These are phyloP conservation scores for Catocala nupta DNA, from an alignment of 2,888 invertebrate species.

Conservation along the genomic window DNA sequence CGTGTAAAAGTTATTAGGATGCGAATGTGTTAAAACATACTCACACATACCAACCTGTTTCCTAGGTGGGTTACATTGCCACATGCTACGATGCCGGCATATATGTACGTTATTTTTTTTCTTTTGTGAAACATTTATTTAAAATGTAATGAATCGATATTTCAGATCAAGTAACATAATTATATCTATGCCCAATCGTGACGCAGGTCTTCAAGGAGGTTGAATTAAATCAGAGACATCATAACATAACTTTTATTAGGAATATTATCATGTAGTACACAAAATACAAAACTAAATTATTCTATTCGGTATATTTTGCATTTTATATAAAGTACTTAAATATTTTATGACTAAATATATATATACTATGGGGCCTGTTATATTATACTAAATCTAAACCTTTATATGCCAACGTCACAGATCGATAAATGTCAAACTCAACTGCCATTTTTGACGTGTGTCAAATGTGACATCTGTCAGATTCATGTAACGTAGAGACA, in stretches of 20 bases:
- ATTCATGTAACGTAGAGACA: not conserved
- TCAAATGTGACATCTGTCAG: conserved; percentile 12
- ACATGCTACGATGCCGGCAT: too few species aligned
- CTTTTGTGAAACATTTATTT: too few species aligned
- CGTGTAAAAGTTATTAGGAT: too few species aligned
- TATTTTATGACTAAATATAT: conserved; percentile 35
- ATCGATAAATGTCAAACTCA: not conserved
- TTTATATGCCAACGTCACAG: not conserved
- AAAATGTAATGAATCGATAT: too few species aligned
- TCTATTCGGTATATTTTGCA: conserved; percentile 50
- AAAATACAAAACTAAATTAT: conserved; percentile 80
- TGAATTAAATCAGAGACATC: conserved; percentile 35
- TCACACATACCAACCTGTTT: too few species aligned
- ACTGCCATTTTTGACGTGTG: conserved; percentile 5
- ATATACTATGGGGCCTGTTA: conserved; percentile 23
- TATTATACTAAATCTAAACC: conserved; percentile 10
- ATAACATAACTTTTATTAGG: conserved; percentile 53
- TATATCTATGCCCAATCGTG: not conserved
- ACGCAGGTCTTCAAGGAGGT: not conserved
- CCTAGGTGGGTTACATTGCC: too few species aligned
- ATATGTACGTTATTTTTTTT: too few species aligned
- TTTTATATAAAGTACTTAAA: conserved; percentile 23
- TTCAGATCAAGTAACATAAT: too few species aligned
- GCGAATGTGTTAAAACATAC: too few species aligned
- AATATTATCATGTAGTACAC: conserved; percentile 61